Conservation (phyloP, 2,113 vertebrate species). For the Tetraodon nigroviridis region DNA sequence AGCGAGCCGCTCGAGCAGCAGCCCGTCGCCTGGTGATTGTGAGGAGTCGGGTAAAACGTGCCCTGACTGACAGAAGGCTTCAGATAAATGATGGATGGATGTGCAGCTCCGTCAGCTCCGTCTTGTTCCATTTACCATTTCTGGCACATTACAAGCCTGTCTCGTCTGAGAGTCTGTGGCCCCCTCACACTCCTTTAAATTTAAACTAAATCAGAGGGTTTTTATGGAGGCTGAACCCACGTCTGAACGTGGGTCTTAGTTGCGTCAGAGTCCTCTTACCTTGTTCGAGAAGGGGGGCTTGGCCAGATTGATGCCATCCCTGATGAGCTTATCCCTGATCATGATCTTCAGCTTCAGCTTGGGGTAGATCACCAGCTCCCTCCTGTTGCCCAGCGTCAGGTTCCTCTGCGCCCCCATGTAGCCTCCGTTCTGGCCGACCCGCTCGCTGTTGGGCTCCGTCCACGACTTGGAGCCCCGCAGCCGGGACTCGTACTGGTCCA, state of each 20-base stretch:
- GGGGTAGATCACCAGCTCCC: conserved; percentile 83
- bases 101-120: conserved; percentile 7
- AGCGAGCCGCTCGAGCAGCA: conserved; percentile 12
- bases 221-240: too few relatives aligned
- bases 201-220: too few relatives aligned
- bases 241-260: not conserved
- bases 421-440: conserved; percentile 50
- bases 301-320: conserved; percentile 89
- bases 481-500: conserved; percentile 74
- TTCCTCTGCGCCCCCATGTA: conserved; percentile 68
- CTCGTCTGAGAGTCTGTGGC: not conserved
- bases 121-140: conserved; percentile 8
- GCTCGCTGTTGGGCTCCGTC: conserved; percentile 69
- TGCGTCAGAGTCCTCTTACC: conserved; percentile 71
- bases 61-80: conserved; percentile 14
- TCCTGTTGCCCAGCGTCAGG: conserved; percentile 71
- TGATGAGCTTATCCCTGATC: conserved; percentile 94
- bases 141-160: not conserved
- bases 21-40: not conserved
- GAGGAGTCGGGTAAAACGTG: not conserved
- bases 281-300: conserved; percentile 90
- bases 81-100: conserved; percentile 19
- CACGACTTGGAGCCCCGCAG: conserved; percentile 74
- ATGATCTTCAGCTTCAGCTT: conserved; percentile 96
- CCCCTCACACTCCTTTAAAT: too few relatives aligned